phyloP scores from a whole-genome alignment of 1,140 invertebrate genomes.

The Agraylea sexmaculata region DNA sequence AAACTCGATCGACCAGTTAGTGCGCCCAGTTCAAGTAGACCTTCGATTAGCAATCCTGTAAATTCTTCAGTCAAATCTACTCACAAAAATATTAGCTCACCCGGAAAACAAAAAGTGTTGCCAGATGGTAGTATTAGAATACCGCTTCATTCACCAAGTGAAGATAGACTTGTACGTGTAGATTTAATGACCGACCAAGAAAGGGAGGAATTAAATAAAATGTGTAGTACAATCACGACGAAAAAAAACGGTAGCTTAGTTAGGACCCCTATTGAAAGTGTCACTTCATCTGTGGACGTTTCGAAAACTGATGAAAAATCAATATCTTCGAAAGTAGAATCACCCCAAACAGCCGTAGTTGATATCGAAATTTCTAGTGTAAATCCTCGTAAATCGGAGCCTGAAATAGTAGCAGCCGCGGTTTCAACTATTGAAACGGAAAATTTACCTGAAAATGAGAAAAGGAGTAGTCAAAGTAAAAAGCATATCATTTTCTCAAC shows the following conservation, averaged over 20 bases:
- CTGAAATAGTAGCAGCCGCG: neutral
- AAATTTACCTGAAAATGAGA: constrained; percentile 17
- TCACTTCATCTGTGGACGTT: constrained; percentile 10
- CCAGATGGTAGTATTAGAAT: constrained; percentile 41
- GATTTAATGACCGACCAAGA: constrained; percentile 20
- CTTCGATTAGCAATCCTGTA: constrained; percentile 18
- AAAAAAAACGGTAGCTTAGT: constrained; percentile 14
- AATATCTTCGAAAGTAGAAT: constrained; percentile 3
- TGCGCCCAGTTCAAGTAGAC: constrained; percentile 19
- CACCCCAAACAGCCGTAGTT: constrained; percentile 2
- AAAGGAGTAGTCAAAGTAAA: constrained; percentile 22
- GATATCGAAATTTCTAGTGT: constrained; percentile 1
- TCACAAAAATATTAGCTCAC: constrained; percentile 10
- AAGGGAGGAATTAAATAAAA: constrained; percentile 15
- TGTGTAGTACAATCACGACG: constrained; percentile 17
- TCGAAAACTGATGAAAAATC: constrained; percentile 15
- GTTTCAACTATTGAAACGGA: neutral
- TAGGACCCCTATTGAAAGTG: constrained; percentile 5
- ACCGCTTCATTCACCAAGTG: constrained; percentile 40
- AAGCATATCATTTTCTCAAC: constrained; percentile 33
- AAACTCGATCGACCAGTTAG: constrained; percentile 19
- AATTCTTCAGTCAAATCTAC: constrained; percentile 9
- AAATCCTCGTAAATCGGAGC: neutral
- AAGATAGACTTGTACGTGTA: constrained; percentile 22
- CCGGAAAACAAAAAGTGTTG: constrained; percentile 29